Conservation (phyloP, 1,140 invertebrate species). For the Zaprionus ornatus region DNA sequence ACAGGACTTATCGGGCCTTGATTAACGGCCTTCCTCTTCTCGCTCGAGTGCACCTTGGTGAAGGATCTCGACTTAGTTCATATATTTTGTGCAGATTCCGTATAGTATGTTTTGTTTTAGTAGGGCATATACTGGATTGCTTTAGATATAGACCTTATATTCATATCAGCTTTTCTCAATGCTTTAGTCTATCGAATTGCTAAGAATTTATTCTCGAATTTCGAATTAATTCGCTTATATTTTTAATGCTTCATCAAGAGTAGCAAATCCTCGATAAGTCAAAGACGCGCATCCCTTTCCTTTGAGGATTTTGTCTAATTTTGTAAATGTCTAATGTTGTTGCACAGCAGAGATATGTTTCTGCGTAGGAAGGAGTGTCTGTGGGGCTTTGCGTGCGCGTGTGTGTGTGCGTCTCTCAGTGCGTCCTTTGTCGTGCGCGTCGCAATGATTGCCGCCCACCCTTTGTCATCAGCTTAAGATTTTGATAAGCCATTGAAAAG, state of each 20-base stretch:
- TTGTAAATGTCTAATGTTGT: slow-evolving; percentile 59
- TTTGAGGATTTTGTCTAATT: slow-evolving; percentile 44
- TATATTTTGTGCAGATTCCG: neutral
- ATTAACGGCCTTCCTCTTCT: slow-evolving; percentile 55
- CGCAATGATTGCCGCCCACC: slow-evolving; percentile 10
- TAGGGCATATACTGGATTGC: neutral
- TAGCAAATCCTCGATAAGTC: slow-evolving; percentile 22
- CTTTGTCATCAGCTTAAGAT: slow-evolving; percentile 76
- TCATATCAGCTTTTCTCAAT: no score
- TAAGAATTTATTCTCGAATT: neutral
- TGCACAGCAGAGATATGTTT: slow-evolving; percentile 1
- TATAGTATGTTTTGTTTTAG: neutral
- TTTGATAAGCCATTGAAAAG: slow-evolving; percentile 78
- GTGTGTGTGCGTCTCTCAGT: slow-evolving; percentile 6
- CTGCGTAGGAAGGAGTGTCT: neutral
- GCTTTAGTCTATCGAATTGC: no score
- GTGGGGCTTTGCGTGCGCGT: slow-evolving; percentile 1
- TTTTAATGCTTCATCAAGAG: slow-evolving; percentile 4
- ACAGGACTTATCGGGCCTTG: slow-evolving; percentile 50
- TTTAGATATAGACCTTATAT: neutral
- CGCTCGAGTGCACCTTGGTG: slow-evolving; percentile 2
- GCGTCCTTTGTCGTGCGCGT: slow-evolving; percentile 22
- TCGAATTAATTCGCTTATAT: neutral
- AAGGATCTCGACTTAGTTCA: neutral
- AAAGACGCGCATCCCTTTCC: slow-evolving; percentile 6